These are phyloP conservation scores for Rousettus leschenaultii DNA, from an alignment of 2,113 vertebrate species.

Conservation along the genomic window DNA sequence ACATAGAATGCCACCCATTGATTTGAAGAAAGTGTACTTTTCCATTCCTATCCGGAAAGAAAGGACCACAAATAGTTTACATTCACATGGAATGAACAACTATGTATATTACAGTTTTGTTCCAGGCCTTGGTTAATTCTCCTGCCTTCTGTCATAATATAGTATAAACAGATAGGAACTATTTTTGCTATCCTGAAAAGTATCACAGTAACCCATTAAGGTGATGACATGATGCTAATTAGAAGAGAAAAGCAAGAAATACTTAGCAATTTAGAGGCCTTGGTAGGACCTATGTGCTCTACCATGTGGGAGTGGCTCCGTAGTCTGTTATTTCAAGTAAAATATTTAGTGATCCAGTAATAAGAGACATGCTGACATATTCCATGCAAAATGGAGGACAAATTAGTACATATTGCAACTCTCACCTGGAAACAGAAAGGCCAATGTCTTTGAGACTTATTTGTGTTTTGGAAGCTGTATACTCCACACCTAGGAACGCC, in stretches of 20 bases:
- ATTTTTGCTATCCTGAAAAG: too few relatives aligned
- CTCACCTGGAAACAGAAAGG: neutral
- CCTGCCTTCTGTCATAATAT: neutral
- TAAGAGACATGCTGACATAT: neutral
- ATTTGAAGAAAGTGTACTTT: neutral
- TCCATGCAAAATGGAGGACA: neutral
- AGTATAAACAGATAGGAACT: too few relatives aligned
- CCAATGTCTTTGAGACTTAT: neutral
- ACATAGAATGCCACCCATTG: neutral
- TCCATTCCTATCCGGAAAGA: neutral
- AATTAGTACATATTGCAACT: neutral
- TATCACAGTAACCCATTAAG: neutral
- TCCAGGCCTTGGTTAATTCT: neutral
- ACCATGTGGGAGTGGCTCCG: neutral
- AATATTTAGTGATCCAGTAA: neutral
- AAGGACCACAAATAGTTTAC: neutral
- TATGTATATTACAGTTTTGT: neutral
- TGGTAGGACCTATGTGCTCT: neutral
- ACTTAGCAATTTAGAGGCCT: neutral
- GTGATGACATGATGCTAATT: neutral
- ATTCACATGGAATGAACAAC: neutral
- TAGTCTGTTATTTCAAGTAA: neutral
- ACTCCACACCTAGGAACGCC: neutral
- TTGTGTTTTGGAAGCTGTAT: neutral
- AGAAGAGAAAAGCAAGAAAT: neutral